These are phyloP conservation scores for Isotomurus palustris DNA, from an alignment of 2,888 invertebrate species.

Conservation along the genomic window DNA sequence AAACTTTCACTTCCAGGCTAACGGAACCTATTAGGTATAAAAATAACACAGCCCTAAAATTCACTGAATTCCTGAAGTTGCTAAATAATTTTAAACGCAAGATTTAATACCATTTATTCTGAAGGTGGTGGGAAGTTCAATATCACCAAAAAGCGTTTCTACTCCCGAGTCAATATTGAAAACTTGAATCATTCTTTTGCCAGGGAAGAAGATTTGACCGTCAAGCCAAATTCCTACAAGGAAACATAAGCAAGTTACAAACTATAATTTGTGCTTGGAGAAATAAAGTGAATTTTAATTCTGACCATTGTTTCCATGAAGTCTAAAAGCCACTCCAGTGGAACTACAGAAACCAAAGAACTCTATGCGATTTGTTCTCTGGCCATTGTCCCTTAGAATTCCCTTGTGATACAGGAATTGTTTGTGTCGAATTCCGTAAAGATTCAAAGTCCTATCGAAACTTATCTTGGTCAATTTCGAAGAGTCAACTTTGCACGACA, in stretches of 20 bases:
- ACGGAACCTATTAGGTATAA: no score
- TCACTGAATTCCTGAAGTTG: not conserved
- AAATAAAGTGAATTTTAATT: not conserved
- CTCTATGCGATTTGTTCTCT: slow-evolving; percentile 23
- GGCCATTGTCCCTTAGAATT: not conserved
- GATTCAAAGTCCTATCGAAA: no score
- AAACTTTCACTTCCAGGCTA: no score
- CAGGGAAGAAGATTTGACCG: slow-evolving; percentile 33
- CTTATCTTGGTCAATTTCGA: no score
- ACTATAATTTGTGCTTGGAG: not conserved
- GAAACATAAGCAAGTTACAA: slow-evolving; percentile 5
- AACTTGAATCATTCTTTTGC: slow-evolving; percentile 13
- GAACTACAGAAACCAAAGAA: slow-evolving; percentile 35
- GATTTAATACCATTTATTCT: slow-evolving; percentile 1
- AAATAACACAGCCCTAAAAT: not conserved
- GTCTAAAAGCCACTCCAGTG: slow-evolving; percentile 37
- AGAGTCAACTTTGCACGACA: slow-evolving; percentile 48
- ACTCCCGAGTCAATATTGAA: slow-evolving; percentile 25
- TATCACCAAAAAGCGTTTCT: slow-evolving; percentile 8
- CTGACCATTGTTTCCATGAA: slow-evolving; percentile 28
- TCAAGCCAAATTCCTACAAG: slow-evolving; percentile 39
- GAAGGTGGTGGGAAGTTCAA: slow-evolving; percentile 34
- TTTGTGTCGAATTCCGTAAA: slow-evolving; percentile 54
- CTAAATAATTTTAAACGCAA: not conserved
- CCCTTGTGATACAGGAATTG: not conserved